phyloP scores from a whole-genome alignment of 1,140 invertebrate species.

The Papilio helenus region DNA sequence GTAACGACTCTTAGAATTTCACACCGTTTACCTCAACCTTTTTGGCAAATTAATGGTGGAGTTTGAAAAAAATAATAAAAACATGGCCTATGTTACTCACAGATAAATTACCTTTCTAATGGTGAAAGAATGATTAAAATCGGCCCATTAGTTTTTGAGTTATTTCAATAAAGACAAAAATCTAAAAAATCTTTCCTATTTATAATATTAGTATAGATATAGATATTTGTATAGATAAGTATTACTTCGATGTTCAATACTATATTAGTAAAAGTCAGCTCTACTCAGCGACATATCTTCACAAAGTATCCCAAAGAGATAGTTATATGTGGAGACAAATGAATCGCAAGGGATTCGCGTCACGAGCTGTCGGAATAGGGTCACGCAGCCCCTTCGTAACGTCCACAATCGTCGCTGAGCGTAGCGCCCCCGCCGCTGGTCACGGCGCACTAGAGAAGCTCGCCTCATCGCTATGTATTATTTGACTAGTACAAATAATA shows the following conservation, averaged over 20 bases:
- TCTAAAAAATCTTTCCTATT: too few relatives aligned
- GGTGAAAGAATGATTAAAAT: too few relatives aligned
- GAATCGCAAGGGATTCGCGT: not conserved
- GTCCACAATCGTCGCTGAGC: not conserved
- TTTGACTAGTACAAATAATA: too few relatives aligned
- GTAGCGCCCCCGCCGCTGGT: not conserved
- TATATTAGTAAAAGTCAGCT: not conserved
- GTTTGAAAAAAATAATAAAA: slow-evolving; percentile 5
- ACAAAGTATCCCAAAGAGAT: not conserved
- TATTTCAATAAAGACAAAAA: too few relatives aligned
- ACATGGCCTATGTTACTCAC: too few relatives aligned
- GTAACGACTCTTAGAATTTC: slow-evolving; percentile 33
- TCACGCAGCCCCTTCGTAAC: not conserved
- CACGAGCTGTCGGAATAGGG: not conserved
- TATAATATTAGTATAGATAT: too few relatives aligned
- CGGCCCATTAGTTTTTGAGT: too few relatives aligned
- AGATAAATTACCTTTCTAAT: too few relatives aligned
- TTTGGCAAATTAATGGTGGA: slow-evolving; percentile 33
- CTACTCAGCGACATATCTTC: not conserved
- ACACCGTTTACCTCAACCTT: slow-evolving; percentile 31
- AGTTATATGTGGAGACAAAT: not conserved
- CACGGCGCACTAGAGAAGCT: too few relatives aligned
- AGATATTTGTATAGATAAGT: not conserved
- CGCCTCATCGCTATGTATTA: too few relatives aligned
- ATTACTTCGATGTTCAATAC: not conserved